Evolutionary conservation across 2,797 vertebrate genomes (phyloP), one percentile per base, ranked within the genome.

Genomic region (Rhinatrema bivittatum): DNA sequence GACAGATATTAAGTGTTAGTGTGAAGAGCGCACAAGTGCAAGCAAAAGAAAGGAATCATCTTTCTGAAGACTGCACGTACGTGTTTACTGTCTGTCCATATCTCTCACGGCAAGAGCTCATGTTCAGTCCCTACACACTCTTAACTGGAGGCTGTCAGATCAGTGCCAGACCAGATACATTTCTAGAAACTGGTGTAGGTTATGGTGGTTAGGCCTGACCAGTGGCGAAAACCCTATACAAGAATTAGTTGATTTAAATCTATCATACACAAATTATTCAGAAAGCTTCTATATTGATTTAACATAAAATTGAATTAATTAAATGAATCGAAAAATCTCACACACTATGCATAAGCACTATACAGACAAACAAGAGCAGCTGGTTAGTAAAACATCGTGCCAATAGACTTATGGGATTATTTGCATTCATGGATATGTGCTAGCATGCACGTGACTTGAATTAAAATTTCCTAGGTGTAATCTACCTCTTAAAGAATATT

Each of bases 101-200:
- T 11, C 61, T 51, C 38, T 24, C 55, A 53, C 45, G 36, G 42
- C 45, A 43, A 57, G 41, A 56, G 42, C 39, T 70, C 46, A 55
- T 52, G 76, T 76, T 72, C 59, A 50, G 55, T 60, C 55, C 59
- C 46, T 34, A 54, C 39, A 46, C n/a, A 56, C 39, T 50, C 27
- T 56, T 52, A 50, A 49, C 53, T 13, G 20, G 56, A 56, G 59
- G 24, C 48, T 63, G 70, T 67, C 64, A 57, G 25, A 34, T 60
- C 46, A 50, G 28, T 64, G 64, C 64, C 38, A 56, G 63, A 25
- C 46, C 53, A 50, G 60, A 71, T 61, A 63, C 56, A 40, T 59
- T 72, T 71, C 49, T 65, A 56, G 32, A 58, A 68, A 76, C 53
- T 60, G 56, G 55, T 12, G n/a, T 23, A n/a, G 20, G 29, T 20